Evolutionary conservation across 1,140 invertebrate species (phyloP), one percentile per base, ranked within the genome.

Genomic region (Stegodyphus mimosarum): DNA sequence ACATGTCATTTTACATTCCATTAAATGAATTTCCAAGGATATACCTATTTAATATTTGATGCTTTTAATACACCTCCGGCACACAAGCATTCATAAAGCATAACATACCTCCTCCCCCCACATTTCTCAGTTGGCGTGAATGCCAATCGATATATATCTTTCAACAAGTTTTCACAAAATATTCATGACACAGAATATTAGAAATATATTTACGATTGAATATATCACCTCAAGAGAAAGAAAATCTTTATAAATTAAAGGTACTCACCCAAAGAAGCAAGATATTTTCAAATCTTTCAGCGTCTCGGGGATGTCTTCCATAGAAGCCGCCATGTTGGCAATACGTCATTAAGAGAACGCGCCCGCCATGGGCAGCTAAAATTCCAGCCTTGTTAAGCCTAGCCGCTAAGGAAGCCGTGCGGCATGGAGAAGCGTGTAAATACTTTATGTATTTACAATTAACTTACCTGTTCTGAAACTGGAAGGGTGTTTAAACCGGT

Each of bases 281-380:
- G 17, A 48, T 74, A 63, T 67, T 63, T 74, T 84, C 50, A 49
- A 60, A 69, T 75, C 66, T 75, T 51, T 6, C 5, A 11, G 53
- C 11, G 11, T 18, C 18, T n/a, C 73, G 15, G 7, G 18, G 52
- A 18, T 69, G 64, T 75, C 72, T 84, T 75, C 64, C 51, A 84
- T 84, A 72, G 81, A 70, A 66, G 81, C 81, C 72, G 81, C 81
- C 81, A 84, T 84, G n/a, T 84, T 84, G 81, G 72, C 73, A 48
- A 84, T 84, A 84, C 67, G 69, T 84, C 81, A 84, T 84, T 84
- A 75, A 63, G 7, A 84, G 33, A 18, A 71, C 60, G 60, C 69
- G 71, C 52, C 52, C 18, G 66, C 73, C 71, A 74, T 84, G 48
- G 50, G 49, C 70, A 18, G 55, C 18, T 64, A 50, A 66, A 73